A percentile compares a stretch with the other conserved stretches of the same genome.
Conservation (phyloP, 1,140 invertebrate genomes). For the Drosophila gunungcola region DNA sequence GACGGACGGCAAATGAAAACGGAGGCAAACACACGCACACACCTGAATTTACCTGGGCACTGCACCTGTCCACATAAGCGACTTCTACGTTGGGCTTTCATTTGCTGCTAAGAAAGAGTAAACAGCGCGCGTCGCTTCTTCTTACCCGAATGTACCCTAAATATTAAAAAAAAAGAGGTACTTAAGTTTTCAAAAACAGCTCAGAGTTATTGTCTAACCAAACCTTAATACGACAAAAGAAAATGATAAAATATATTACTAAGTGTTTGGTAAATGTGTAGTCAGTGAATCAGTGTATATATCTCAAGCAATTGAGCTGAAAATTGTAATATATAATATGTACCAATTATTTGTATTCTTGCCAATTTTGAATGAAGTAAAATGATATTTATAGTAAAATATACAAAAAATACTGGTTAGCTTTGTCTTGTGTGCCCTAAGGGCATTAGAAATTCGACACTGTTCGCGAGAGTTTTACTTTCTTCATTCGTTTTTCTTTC, state of each 20-base stretch:
- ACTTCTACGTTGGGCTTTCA: constrained; percentile 63
- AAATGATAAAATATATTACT: neutral
- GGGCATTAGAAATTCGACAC: constrained; percentile 27
- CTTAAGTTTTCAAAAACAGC: neutral
- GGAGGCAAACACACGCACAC: constrained; percentile 62
- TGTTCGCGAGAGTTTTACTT: constrained; percentile 12
- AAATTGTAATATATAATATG: too few relatives aligned
- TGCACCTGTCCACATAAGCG: constrained; percentile 76
- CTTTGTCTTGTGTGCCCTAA: neutral
- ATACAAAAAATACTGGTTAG: too few relatives aligned
- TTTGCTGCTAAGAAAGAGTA: constrained; percentile 70
- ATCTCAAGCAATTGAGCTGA: too few relatives aligned
- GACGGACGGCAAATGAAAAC: constrained; percentile 55
- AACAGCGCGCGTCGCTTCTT: constrained; percentile 54
- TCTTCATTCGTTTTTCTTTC: constrained; percentile 53
- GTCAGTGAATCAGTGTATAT: too few relatives aligned
- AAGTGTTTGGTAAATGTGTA: too few relatives aligned
- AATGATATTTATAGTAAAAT: too few relatives aligned
- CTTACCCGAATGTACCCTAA: constrained; percentile 4
- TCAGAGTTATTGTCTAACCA: fast-evolving
- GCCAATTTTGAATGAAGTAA: too few relatives aligned
- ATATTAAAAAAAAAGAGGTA: neutral
- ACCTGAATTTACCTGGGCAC: constrained; percentile 44
- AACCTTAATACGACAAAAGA: neutral
- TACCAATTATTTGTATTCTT: too few relatives aligned